Conservation (phyloP, 2,113 vertebrate genomes). For the Rhinogobius similis region DNA sequence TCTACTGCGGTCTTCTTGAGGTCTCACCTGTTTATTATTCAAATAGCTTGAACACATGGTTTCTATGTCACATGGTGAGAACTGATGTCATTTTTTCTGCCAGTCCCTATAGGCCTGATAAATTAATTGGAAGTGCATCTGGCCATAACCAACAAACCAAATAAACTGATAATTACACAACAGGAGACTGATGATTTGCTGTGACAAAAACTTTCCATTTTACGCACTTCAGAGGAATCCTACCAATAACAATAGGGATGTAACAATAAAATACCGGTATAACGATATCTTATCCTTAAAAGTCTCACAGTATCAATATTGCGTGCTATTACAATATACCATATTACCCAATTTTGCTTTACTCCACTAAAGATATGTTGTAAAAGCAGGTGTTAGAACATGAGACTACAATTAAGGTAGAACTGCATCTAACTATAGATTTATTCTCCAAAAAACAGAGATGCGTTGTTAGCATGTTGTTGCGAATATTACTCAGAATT, state of each 20-base stretch:
- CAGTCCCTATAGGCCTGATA: neutral
- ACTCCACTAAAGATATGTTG: no score
- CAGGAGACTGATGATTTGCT: neutral
- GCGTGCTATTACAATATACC: no score
- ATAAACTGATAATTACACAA: neutral
- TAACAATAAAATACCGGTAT: no score
- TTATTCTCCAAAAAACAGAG: no score
- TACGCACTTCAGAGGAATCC: neutral
- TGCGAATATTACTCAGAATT: no score
- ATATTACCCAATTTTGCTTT: no score
- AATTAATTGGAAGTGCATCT: neutral
- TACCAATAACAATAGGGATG: neutral
- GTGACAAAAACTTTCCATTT: neutral
- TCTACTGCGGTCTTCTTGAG: conserved; percentile 20
- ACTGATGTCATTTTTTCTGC: neutral
- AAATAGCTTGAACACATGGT: neutral
- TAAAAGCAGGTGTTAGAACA: no score
- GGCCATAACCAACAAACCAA: neutral
- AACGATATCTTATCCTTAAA: no score
- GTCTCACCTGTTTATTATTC: conserved; percentile 17
- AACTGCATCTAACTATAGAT: no score
- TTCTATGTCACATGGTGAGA: neutral
- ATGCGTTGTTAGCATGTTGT: no score
- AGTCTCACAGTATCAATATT: no score
- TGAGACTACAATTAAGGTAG: no score